Base-by-base conservation (phyloP, 1,140 invertebrate genomes). In the Ephestia elutella region DNA sequence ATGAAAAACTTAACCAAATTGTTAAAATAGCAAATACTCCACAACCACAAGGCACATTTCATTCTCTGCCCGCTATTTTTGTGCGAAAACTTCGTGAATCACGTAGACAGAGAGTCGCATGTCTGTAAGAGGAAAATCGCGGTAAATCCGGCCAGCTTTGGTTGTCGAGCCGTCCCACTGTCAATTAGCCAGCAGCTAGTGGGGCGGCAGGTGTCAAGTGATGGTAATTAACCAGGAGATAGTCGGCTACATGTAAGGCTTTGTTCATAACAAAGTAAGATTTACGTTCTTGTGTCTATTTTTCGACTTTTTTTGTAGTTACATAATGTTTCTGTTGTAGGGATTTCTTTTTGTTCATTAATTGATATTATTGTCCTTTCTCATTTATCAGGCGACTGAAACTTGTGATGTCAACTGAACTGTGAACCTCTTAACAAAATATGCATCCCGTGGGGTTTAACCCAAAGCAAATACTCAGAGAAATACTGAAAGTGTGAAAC, bases 171-270 rank as follows among this genome's bases (percentile, higher is more conserved):
- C 65, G 74, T 80, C 70, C 65, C 63, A 55, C 62, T 76, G 79
- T 82, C 77, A 82, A 85, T 85, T 82, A 85, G 73, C 70, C 68
- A 78, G 73, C 77, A 76, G 75, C 70, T 76, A 70, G 60, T 59
- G 56, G 62, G 56, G 68, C 66, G 70, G 70, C 73, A 70, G 65
- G 73, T 79, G 80, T 80, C 80, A 82, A 80, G 75, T 77, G 70
- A 68, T 65, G 66, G 72, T 75, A 80, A 78, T 80, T 78, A 75
- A 80, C 70, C 68, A 62, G 53, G 56, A 63, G 64, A 70, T 66
- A 65, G 50, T 28, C n/a, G 28, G 13, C 32, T 38, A 38, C 32
- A 38, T 38, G 32, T 38, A 13, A 38, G 32, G 32, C 32, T 38
- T 9, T 2, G 32, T 38, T 38, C 32, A 8, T 10, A 11, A 13